Conservation (phyloP, 2,113 vertebrate genomes). For the Oryzias woworae region DNA sequence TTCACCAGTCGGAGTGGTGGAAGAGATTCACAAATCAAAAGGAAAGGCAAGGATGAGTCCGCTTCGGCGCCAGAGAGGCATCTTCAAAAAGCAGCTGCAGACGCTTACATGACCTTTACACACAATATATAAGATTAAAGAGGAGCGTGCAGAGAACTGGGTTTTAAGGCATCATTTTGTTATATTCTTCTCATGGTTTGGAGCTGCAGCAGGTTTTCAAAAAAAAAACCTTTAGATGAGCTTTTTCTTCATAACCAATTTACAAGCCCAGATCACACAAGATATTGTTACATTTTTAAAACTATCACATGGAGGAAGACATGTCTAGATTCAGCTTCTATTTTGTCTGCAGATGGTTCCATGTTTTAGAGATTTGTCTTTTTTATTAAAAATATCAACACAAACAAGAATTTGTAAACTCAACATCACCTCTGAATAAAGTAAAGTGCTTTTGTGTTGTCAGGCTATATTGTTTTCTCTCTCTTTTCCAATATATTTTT, state of each 20-base stretch:
- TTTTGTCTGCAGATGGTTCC: conserved; percentile 3
- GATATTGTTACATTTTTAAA: conserved; percentile 44
- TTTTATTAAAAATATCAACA: conserved; percentile 2
- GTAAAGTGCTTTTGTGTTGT: no score
- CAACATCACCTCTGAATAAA: no score
- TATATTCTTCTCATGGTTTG: conserved; percentile 49
- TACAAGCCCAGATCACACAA: conserved; percentile 36
- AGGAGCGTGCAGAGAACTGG: conserved; percentile 20
- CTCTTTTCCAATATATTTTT: background rate
- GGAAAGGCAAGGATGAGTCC: conserved; percentile 19
- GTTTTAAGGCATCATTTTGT: conserved; percentile 41
- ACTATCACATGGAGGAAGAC: conserved; percentile 11
- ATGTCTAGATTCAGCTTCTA: background rate
- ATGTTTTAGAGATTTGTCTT: conserved; percentile 4
- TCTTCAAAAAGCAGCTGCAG: conserved; percentile 27
- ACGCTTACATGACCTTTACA: conserved; percentile 35
- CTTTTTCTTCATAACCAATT: conserved; percentile 27
- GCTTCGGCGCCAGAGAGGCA: conserved; percentile 13
- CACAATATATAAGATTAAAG: conserved; percentile 34
- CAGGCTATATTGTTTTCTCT: conserved; percentile 16
- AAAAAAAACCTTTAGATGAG: conserved; percentile 9
- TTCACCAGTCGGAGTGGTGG: background rate
- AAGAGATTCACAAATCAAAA: conserved; percentile 12
- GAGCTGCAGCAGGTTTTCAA: conserved; percentile 23
- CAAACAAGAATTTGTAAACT: no score